A percentile compares a stretch with the other conserved stretches of the same genome.
Evolutionary conservation across 2,888 invertebrate genomes (phyloP).

Genomic region (Willowsia nigromaculata): DNA sequence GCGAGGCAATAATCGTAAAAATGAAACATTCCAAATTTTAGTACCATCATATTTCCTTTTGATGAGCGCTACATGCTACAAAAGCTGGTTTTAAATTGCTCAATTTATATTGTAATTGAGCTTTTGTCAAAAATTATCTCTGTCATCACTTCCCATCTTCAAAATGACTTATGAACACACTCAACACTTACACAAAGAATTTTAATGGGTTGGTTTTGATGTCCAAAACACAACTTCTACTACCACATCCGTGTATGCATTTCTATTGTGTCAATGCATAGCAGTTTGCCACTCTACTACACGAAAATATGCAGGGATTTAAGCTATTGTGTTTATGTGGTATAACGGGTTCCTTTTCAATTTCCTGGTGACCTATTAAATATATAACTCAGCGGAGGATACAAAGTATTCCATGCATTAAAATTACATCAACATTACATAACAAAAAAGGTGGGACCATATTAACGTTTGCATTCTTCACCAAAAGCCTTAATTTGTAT

Average conservation of each 20-base stretch:
- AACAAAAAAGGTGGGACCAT: too few species aligned
- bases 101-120: conserved; percentile 70
- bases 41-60: conserved; percentile 69
- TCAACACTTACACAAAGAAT: not conserved
- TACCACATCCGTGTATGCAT: too few species aligned
- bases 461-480: too few species aligned
- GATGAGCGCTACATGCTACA: conserved; percentile 64
- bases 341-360: not conserved
- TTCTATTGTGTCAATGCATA: too few species aligned
- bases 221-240: not conserved
- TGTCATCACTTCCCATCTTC: conserved; percentile 67
- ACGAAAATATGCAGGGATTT: too few species aligned
- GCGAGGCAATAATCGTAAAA: conserved; percentile 68
- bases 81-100: conserved; percentile 71
- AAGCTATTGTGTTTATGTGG: not conserved
- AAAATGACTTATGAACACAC: conserved; percentile 46
- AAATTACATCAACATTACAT: too few species aligned
- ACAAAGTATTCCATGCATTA: too few species aligned
- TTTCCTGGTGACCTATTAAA: not conserved
- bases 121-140: conserved; percentile 71
- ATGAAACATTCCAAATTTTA: conserved; percentile 70
- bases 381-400: too few species aligned
- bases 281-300: too few species aligned
- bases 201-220: not conserved
- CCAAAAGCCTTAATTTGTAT: too few species aligned